These are phyloP conservation scores for Sebastes umbrosus DNA, from an alignment of 2,797 vertebrate species.

Conservation along the genomic window DNA sequence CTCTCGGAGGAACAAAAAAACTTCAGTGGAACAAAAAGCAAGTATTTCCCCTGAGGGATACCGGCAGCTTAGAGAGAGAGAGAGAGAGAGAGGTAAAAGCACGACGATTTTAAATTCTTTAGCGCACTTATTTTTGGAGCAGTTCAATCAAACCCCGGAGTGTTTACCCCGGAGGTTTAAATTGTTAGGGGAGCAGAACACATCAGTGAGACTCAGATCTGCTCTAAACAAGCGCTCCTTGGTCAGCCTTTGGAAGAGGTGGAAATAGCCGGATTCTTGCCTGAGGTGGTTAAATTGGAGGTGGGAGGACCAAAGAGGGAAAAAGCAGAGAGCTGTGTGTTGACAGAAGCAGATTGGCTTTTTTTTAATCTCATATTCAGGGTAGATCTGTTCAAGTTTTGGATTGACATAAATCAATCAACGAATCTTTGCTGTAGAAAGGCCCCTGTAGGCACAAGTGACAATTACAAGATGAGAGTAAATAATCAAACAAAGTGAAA, in stretches of 20 bases:
- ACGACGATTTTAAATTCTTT: slow-evolving; percentile 32
- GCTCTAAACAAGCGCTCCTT: slow-evolving; percentile 23
- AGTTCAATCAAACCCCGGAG: slow-evolving; percentile 37
- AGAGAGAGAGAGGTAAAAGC: slow-evolving; percentile 22
- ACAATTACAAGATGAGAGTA: background rate
- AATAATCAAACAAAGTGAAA: background rate
- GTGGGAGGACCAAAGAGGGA: background rate
- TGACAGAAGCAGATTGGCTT: background rate
- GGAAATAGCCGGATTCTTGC: slow-evolving; percentile 5
- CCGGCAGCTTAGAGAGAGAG: slow-evolving; percentile 15
- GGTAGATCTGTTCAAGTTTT: background rate
- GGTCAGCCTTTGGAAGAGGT: slow-evolving; percentile 1
- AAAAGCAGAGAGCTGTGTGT: background rate
- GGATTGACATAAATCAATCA: background rate
- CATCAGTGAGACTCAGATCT: slow-evolving; percentile 13
- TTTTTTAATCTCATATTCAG: background rate
- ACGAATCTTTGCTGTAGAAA: background rate
- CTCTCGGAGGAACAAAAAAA: background rate
- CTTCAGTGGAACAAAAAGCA: slow-evolving; percentile 24
- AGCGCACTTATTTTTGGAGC: slow-evolving; percentile 41
- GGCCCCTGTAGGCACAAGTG: background rate
- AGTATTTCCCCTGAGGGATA: slow-evolving; percentile 6
- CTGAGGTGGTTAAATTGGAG: slow-evolving; percentile 4
- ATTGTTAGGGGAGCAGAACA: slow-evolving; percentile 21
- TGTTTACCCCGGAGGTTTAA: slow-evolving; percentile 37